A percentile compares a stretch with the other conserved stretches of the same genome.
Conservation (phyloP, 2,888 invertebrate species). For the Agonum fuliginosum region DNA sequence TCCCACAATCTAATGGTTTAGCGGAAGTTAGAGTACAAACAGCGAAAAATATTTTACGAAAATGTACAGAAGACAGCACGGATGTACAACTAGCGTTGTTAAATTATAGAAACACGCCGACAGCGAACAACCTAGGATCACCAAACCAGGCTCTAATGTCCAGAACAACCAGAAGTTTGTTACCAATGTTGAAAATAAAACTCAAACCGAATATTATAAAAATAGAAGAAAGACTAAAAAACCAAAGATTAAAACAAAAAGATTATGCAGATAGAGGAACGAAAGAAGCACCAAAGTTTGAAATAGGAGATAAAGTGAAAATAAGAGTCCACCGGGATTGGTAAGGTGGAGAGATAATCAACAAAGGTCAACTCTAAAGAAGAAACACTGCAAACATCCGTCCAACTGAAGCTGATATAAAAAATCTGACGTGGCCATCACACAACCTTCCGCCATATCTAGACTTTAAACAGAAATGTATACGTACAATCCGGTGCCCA, state of each 20-base stretch:
- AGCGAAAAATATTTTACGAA: constrained; percentile 54
- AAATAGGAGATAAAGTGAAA: neutral
- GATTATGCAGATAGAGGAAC: constrained; percentile 3
- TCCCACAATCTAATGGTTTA: constrained; percentile 43
- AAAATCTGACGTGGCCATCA: too few species aligned
- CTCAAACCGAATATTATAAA: neutral
- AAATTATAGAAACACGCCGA: neutral
- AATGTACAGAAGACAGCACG: constrained; percentile 25
- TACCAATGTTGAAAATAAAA: neutral
- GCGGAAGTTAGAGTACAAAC: constrained; percentile 52
- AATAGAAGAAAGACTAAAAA: neutral
- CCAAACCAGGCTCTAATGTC: neutral
- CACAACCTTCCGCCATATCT: too few species aligned
- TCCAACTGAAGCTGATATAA: neutral
- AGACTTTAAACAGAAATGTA: too few species aligned
- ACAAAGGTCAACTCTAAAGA: neutral
- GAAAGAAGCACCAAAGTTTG: neutral
- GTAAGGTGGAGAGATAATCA: neutral
- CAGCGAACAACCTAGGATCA: neutral
- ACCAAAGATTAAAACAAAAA: constrained; percentile 1
- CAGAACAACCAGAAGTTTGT: neutral
- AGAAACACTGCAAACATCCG: neutral
- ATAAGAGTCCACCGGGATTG: neutral
- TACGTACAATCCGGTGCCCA: too few species aligned
- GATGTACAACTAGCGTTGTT: neutral